Evolutionary conservation across 1,140 invertebrate genomes (phyloP), one percentile per base, ranked within the genome.

Genomic region (Cydia amplana): DNA sequence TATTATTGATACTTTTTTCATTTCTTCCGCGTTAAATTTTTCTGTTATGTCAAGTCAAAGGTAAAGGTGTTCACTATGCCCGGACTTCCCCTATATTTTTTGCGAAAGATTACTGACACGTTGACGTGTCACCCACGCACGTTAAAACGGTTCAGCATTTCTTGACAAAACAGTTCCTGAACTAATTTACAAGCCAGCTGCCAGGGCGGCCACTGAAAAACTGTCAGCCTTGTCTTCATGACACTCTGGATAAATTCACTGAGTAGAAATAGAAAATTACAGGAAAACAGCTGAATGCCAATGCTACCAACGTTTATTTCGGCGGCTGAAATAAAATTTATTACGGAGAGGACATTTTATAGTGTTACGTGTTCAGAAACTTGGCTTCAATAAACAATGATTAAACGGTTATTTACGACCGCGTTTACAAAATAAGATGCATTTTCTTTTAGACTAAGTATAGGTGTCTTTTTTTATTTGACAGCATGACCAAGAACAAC

Each of bases 241-340:
- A 85, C 82, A 84, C 82, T 83, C 77, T 77, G 73, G 80, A 83
- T 91, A 90, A 85, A 89, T 90, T 89, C 86, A 84, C 84, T 82
- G 78, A 84, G 82, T 85, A 81, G 85, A 91, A 91, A 91, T 91
- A 91, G 86, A 91, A 87, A 88, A 87, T 85, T 81, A 83, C 79
- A 82, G 86, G 84, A 84, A 85, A 87, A 88, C 87, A 88, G 83
- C 82, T 89, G 85, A 89, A 90, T 90, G 87, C 88, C 87, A 91
- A 91, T 90, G 87, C 90, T 90, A 91, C 49, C 49, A 63, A 86
- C 83, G 74, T 87, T 83, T 90, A 90, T 89, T 89, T 87, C 76
- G 76, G 86, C 85, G 81, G 74, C 79, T 83, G 80, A 81, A 85
- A 87, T 89, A 84, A 86, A 86, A 87, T 70, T 36, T 70, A 36